Evolutionary conservation across 2,888 invertebrate genomes (phyloP).

Genomic region (Hipparchia sbordonii): DNA sequence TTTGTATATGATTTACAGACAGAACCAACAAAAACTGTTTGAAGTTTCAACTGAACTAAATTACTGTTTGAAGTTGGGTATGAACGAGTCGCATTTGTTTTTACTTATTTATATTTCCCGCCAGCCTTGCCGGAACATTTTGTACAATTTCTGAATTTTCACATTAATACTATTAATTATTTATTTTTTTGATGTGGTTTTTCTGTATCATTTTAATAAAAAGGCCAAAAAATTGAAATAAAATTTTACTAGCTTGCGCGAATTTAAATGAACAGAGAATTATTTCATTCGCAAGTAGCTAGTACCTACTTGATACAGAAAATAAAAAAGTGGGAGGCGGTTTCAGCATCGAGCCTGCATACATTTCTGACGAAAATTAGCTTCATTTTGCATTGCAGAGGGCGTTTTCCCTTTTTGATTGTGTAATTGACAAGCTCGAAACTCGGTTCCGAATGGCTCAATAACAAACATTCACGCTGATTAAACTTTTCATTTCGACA

Average conservation of each 20-base stretch:
- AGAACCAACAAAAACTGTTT: not conserved
- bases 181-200: too few species aligned
- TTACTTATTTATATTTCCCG: not conserved
- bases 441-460: slow-evolving; percentile 36
- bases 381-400: slow-evolving; percentile 25
- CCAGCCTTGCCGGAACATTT: not conserved
- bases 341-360: slow-evolving; percentile 6
- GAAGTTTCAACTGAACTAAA: not conserved
- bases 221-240: not conserved
- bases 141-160: too few species aligned
- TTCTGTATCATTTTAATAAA: not conserved
- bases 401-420: slow-evolving; percentile 33
- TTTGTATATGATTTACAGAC: too few species aligned
- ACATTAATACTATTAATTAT: too few species aligned
- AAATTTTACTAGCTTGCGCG: not conserved
- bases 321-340: slow-evolving; percentile 7
- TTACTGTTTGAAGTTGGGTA: not conserved
- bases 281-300: not conserved
- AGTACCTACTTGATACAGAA: not conserved
- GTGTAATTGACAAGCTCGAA: slow-evolving; percentile 39
- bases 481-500: slow-evolving; percentile 40
- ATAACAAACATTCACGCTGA: slow-evolving; percentile 39
- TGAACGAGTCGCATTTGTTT: not conserved
- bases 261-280: not conserved
- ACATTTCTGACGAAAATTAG: slow-evolving; percentile 29